Conservation (phyloP, 2,797 vertebrate genomes). For the Tragopan temminckii region DNA sequence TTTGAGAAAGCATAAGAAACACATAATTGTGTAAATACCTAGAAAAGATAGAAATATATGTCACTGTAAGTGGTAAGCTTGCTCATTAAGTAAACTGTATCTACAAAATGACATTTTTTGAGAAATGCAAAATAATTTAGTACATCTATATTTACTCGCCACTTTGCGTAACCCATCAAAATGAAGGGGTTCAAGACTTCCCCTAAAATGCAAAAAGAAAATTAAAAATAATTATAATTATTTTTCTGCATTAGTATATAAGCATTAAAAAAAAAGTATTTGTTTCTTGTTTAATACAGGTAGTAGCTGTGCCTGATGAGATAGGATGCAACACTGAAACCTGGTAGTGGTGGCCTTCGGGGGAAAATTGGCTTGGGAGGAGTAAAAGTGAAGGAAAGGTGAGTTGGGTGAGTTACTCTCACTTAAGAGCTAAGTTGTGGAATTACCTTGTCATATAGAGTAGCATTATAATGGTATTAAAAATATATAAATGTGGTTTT, state of each 20-base stretch:
- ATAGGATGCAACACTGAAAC: background rate
- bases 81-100: background rate
- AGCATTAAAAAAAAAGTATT: accelerated
- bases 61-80: background rate
- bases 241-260: background rate
- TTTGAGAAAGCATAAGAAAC: background rate
- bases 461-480: background rate
- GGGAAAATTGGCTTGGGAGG: background rate
- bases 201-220: background rate
- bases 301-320: background rate
- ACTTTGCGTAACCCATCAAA: background rate
- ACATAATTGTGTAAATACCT: background rate
- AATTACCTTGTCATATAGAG: background rate
- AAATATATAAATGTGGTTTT: background rate
- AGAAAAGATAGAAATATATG: background rate
- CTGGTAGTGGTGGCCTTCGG: no score
- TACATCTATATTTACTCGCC: background rate
- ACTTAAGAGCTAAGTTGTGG: background rate
- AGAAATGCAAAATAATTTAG: background rate
- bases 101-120: background rate
- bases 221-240: background rate
- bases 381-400: background rate
- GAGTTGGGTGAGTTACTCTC: background rate
- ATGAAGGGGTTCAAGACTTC: background rate
- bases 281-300: background rate